Evolutionary conservation across 2,113 vertebrate species (phyloP).

Genomic region (Otis tarda): DNA sequence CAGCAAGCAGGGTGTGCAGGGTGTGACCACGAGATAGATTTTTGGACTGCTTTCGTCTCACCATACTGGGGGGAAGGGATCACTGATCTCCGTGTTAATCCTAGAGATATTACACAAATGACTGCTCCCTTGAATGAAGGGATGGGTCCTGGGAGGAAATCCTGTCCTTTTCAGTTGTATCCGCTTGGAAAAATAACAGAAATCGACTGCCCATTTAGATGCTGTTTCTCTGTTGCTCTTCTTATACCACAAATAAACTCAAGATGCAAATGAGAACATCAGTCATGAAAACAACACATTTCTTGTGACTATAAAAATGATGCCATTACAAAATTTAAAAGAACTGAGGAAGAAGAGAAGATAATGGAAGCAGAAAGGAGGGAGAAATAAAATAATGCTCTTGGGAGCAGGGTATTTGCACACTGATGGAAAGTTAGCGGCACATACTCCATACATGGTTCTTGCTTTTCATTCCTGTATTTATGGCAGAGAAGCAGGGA

Average conservation of each 20-base stretch:
- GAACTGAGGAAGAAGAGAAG: not conserved
- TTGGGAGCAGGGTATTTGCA: not conserved
- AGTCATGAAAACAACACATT: not conserved
- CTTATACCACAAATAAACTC: not conserved
- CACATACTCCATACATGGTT: not conserved
- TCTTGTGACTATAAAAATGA: not conserved
- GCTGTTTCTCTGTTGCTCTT: not conserved
- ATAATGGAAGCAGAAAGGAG: not conserved
- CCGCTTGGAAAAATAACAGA: not conserved
- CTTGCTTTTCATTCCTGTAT: not conserved
- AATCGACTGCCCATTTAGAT: rapidly evolving
- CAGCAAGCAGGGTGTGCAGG: rapidly evolving
- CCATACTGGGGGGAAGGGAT: rapidly evolving
- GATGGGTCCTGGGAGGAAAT: not conserved
- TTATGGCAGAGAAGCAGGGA: not conserved
- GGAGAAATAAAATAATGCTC: not conserved
- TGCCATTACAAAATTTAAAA: not conserved
- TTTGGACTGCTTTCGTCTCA: rapidly evolving
- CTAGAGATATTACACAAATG: not conserved
- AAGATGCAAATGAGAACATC: not conserved
- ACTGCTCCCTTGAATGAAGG: not conserved
- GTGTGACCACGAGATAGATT: not conserved
- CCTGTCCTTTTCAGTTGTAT: not conserved
- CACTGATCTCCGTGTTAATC: rapidly evolving
- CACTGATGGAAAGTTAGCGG: not conserved